These are phyloP conservation scores for Apodemia zela DNA, from an alignment of 2,888 invertebrate species.

Conservation along the genomic window DNA sequence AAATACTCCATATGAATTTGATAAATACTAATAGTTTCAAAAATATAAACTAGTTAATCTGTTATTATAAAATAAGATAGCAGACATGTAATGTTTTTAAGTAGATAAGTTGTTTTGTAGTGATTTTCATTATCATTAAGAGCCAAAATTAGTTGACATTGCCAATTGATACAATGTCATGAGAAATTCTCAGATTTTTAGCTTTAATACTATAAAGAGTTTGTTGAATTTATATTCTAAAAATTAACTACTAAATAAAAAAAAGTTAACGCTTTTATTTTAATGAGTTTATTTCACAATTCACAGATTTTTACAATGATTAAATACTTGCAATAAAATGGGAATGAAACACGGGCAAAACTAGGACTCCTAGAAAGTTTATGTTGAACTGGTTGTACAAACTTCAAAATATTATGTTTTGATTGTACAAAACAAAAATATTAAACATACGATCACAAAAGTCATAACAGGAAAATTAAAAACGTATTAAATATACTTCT, in stretches of 20 bases:
- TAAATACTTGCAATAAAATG: too few species aligned
- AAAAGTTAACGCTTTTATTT: too few species aligned
- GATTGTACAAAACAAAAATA: not conserved
- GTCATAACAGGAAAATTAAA: not conserved
- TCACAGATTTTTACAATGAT: too few species aligned
- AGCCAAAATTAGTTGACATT: slow-evolving; percentile 11
- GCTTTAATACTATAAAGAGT: not conserved
- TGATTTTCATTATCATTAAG: not conserved
- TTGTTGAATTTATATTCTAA: not conserved
- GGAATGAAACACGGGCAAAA: not conserved
- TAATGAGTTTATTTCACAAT: too few species aligned
- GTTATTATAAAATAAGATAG: not conserved
- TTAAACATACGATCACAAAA: not conserved
- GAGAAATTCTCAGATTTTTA: not conserved
- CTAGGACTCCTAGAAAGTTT: not conserved
- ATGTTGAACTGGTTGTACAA: not conserved
- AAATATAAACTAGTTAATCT: not conserved
- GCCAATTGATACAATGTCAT: slow-evolving; percentile 9
- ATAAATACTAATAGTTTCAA: too few species aligned
- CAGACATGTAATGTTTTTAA: not conserved
- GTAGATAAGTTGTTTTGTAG: not conserved
- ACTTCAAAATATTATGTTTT: slow-evolving; percentile 13
- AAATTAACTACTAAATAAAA: not conserved
- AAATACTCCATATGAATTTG: not conserved
- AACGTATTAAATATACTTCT: not conserved